A percentile compares a stretch with the other conserved stretches of the same genome.
Evolutionary conservation across 2,888 invertebrate species (phyloP).

Genomic region (Melanophora roralis): DNA sequence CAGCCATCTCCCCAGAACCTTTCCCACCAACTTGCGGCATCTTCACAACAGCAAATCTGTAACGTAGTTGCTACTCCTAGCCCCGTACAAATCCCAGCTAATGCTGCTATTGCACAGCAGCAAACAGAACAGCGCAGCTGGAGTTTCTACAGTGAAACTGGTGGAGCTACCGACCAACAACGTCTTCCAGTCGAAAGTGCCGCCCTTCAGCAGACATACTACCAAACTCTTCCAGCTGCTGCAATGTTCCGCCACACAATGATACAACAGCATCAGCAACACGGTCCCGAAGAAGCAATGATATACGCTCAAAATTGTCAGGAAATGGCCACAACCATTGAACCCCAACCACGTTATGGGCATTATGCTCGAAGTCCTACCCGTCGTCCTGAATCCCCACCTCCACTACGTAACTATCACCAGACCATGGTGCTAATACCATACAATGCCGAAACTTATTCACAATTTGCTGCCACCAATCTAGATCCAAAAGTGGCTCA

Average conservation of each 20-base stretch:
- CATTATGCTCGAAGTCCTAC: conserved; percentile 77
- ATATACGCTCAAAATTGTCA: conserved; percentile 76
- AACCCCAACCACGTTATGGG: conserved; percentile 72
- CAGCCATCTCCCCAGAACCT: conserved; percentile 71
- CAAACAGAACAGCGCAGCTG: conserved; percentile 75
- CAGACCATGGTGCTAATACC: conserved; percentile 84
- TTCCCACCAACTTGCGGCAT: conserved; percentile 63
- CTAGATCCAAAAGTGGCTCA: conserved; percentile 74
- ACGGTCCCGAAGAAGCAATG: conserved; percentile 74
- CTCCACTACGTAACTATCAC: conserved; percentile 83
- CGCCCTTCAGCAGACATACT: conserved; percentile 73
- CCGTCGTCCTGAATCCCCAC: conserved; percentile 83
- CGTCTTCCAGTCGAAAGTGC: conserved; percentile 71
- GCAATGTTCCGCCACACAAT: conserved; percentile 76
- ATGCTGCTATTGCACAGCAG: conserved; percentile 73
- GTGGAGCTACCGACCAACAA: conserved; percentile 70
- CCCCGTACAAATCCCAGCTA: conserved; percentile 65
- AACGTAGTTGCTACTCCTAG: conserved; percentile 57
- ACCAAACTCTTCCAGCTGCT: conserved; percentile 75
- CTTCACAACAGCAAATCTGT: conserved; percentile 62
- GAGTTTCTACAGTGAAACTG: conserved; percentile 72
- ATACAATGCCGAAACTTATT: conserved; percentile 79
- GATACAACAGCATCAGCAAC: conserved; percentile 73
- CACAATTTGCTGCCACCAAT: conserved; percentile 75
- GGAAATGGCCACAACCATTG: conserved; percentile 72